Percentiles rank a stretch among this genome's conserved stretches.
These are phyloP conservation scores for Aeoliscus strigatus DNA, from an alignment of 2,797 vertebrate genomes.

Conservation along the genomic window DNA sequence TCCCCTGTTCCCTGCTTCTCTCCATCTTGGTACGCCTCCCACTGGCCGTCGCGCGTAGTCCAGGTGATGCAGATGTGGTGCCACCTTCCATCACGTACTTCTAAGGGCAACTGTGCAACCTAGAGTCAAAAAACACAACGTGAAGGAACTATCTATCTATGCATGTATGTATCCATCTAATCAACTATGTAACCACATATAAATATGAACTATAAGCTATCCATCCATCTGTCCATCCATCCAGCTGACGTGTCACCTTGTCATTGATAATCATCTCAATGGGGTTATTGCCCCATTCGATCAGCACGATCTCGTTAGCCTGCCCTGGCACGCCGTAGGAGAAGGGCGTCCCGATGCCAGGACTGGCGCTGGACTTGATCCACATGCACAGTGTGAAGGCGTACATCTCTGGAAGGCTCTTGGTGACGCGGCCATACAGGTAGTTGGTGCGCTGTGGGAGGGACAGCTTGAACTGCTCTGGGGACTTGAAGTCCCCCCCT, in stretches of 20 bases:
- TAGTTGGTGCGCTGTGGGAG: constrained; percentile 95
- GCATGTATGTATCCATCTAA: no score
- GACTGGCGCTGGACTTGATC: constrained; percentile 89
- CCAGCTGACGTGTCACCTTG: constrained; percentile 69
- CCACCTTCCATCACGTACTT: constrained; percentile 91
- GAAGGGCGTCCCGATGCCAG: constrained; percentile 94
- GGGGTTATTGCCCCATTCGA: constrained; percentile 97
- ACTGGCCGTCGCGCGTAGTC: constrained; percentile 94
- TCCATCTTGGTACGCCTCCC: constrained; percentile 96
- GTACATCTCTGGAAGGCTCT: constrained; percentile 92
- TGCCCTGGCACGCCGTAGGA: constrained; percentile 94
- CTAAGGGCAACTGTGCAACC: constrained; percentile 92
- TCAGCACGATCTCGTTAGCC: constrained; percentile 96
- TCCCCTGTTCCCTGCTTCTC: constrained; percentile 87
- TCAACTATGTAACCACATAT: no score
- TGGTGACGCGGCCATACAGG: constrained; percentile 91
- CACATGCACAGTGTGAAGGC: constrained; percentile 96
- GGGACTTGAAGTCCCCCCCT: constrained; percentile 82
- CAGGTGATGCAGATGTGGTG: constrained; percentile 95
- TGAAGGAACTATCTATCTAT: no score
- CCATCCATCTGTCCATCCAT: no score
- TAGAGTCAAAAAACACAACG: constrained; percentile 50
- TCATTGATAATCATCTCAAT: constrained; percentile 96
- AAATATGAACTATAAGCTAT: no score
- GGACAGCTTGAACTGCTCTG: constrained; percentile 93